Evolutionary conservation across 2,113 vertebrate genomes (phyloP).

Genomic region (Blennius ocellaris): DNA sequence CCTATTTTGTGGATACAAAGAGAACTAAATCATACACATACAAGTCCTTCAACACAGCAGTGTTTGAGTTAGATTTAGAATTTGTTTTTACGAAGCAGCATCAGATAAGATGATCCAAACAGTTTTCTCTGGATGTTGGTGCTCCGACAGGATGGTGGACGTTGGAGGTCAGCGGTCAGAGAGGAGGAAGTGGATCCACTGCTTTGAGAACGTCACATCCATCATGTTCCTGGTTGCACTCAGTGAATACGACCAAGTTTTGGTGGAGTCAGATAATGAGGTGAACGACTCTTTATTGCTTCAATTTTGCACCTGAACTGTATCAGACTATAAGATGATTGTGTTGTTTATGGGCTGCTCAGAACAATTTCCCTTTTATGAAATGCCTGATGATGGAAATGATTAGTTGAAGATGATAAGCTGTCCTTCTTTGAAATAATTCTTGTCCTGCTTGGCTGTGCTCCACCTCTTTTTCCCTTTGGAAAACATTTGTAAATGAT

Average conservation of each 20-base stretch:
- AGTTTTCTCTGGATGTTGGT: too few species aligned
- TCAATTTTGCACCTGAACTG: neutral
- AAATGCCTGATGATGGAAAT: neutral
- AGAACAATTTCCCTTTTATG: neutral
- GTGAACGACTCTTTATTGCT: conserved; percentile 74
- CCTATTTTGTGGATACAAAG: too few species aligned
- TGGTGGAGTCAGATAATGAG: conserved; percentile 98
- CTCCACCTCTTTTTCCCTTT: conserved; percentile 32
- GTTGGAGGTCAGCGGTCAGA: conserved; percentile 97
- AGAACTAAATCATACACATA: too few species aligned
- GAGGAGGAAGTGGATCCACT: conserved; percentile 99
- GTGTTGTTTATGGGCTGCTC: neutral
- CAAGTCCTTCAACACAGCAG: too few species aligned
- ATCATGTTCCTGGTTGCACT: conserved; percentile 98
- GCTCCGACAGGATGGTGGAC: conserved; percentile 92
- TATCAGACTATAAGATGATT: neutral
- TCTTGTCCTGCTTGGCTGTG: conserved; percentile 11
- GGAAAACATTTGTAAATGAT: conserved; percentile 66
- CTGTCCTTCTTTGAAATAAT: conserved; percentile 49
- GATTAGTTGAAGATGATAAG: conserved; percentile 23
- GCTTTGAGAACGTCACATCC: conserved; percentile 97
- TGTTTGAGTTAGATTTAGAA: too few species aligned
- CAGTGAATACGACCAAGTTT: conserved; percentile 97
- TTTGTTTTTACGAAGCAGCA: too few species aligned
- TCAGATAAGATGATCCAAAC: too few species aligned